phyloP scores from a whole-genome alignment of 2,888 invertebrate genomes.

The Griposia aprilina region DNA sequence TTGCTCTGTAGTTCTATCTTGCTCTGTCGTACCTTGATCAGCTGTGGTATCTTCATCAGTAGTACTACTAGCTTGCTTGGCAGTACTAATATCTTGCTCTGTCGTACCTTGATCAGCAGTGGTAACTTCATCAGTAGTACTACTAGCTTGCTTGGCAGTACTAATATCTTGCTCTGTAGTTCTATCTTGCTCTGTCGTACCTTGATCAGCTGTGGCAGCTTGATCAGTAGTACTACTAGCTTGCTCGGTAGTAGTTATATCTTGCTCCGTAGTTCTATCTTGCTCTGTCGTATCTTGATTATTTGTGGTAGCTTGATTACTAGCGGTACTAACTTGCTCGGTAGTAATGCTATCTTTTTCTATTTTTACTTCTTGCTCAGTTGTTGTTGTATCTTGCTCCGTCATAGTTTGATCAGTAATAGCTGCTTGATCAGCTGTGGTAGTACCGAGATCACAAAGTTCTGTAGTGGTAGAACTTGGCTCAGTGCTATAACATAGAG shows the following conservation, averaged over 20 bases:
- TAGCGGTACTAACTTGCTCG: no score
- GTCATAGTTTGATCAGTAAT: background rate
- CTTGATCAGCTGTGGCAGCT: background rate
- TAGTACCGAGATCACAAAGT: background rate
- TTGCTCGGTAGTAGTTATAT: background rate
- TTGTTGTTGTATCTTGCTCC: background rate
- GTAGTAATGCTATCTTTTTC: no score
- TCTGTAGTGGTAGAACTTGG: background rate
- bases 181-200: slow-evolving; percentile 6
- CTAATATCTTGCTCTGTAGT: background rate
- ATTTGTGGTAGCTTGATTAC: no score
- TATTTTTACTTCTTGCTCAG: no score
- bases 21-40: no score
- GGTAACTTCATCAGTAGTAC: background rate
- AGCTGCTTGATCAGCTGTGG: background rate
- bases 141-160: background rate
- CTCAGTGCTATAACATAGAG: background rate
- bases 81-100: no score
- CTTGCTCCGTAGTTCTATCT: no score
- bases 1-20: no score
- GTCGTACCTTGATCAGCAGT: no score
- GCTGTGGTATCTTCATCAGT: no score
- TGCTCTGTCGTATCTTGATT: no score
- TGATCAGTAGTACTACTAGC: background rate
- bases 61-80: background rate